A percentile compares a stretch with the other conserved stretches of the same genome.
Conservation (phyloP, 2,797 vertebrate species). For the Apogon hyalosoma region DNA sequence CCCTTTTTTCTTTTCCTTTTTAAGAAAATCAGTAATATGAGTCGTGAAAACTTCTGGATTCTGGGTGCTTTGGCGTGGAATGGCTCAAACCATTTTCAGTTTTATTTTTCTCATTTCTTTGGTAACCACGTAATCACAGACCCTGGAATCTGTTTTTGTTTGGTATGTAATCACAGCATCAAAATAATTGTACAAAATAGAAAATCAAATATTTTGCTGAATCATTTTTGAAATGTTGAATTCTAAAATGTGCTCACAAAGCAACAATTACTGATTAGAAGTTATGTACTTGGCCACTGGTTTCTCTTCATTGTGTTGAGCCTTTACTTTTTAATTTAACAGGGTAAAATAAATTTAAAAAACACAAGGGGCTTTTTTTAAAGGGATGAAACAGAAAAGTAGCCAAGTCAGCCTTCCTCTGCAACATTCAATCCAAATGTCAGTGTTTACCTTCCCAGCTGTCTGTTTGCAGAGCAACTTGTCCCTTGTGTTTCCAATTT, state of each 20-base stretch:
- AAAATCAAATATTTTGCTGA: not conserved
- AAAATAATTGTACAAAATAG: not conserved
- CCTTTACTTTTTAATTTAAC: not conserved
- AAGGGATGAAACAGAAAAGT: slow-evolving; percentile 33
- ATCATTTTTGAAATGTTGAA: not conserved
- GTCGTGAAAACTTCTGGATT: too few species aligned
- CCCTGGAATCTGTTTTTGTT: not conserved
- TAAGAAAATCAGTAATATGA: too few species aligned
- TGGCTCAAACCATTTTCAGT: not conserved
- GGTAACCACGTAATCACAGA: not conserved
- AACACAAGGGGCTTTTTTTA: slow-evolving; percentile 3
- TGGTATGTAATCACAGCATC: not conserved
- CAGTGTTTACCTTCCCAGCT: slow-evolving; percentile 53
- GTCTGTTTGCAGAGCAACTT: slow-evolving; percentile 30
- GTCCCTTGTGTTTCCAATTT: slow-evolving; percentile 71
- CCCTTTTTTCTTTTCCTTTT: too few species aligned
- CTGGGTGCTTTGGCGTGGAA: too few species aligned
- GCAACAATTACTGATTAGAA: not conserved
- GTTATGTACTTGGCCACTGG: not conserved
- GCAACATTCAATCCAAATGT: slow-evolving; percentile 39
- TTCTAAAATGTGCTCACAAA: not conserved
- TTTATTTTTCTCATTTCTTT: not conserved
- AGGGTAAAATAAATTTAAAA: not conserved
- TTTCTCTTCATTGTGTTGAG: not conserved
- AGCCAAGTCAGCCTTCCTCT: slow-evolving; percentile 49